These are phyloP conservation scores for Apocrypta bakeri DNA, from an alignment of 1,140 invertebrate genomes.

Conservation along the genomic window DNA sequence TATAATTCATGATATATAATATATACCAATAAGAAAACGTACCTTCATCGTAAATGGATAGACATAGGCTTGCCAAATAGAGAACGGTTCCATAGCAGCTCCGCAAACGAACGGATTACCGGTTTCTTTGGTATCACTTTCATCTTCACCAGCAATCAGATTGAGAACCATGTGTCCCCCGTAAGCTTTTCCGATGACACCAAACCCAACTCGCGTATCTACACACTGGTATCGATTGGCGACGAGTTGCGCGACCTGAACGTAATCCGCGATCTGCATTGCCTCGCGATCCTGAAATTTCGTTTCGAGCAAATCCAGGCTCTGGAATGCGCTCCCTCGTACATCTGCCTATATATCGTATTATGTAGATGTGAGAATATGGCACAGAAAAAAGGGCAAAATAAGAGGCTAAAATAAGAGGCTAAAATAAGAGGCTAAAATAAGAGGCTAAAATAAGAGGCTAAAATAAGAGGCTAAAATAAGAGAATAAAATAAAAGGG, in stretches of 20 bases:
- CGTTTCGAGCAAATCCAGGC: background rate
- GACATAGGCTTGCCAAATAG: conserved; percentile 24
- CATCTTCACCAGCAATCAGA: background rate
- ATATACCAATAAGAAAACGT: background rate
- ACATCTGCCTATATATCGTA: conserved; percentile 45
- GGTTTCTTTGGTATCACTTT: background rate
- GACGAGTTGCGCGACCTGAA: conserved; percentile 6
- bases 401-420: too few species aligned
- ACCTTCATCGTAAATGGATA: conserved; percentile 26
- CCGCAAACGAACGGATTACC: conserved; percentile 8
- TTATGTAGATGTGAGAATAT: too few species aligned
- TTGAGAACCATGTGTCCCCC: conserved; percentile 47
- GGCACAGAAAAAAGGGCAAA: too few species aligned
- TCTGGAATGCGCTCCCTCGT: conserved; percentile 38
- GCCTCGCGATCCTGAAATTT: background rate
- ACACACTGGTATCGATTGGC: conserved; percentile 10
- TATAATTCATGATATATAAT: too few species aligned
- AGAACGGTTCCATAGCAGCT: conserved; percentile 30
- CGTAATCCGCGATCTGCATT: conserved; percentile 36
- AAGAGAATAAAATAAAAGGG: too few species aligned
- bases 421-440: too few species aligned
- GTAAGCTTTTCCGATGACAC: conserved; percentile 40
- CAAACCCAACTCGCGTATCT: background rate
- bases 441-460: too few species aligned
- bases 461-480: too few species aligned